These are phyloP conservation scores for Corythoichthys haematopterus DNA, from an alignment of 2,113 vertebrate genomes.

Conservation along the genomic window DNA sequence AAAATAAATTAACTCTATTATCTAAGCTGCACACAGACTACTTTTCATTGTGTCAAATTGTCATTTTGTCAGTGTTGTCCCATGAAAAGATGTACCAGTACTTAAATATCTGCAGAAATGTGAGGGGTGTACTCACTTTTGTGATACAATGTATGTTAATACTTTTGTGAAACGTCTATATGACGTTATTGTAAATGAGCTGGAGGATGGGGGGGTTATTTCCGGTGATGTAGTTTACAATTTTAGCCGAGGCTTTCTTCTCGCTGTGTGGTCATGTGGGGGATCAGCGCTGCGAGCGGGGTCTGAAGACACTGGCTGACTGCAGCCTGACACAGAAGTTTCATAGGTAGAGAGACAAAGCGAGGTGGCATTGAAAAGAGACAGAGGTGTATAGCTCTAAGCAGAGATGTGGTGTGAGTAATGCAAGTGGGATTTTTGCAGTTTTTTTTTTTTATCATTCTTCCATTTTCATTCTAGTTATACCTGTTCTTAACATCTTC, in stretches of 20 bases:
- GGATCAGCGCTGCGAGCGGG: slow-evolving; percentile 41
- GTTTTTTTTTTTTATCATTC: slow-evolving; percentile 33
- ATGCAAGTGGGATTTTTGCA: slow-evolving; percentile 35
- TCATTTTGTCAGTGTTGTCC: no score
- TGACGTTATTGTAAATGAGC: slow-evolving; percentile 44
- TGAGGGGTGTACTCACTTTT: no score
- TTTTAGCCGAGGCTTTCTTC: slow-evolving; percentile 68
- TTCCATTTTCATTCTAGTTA: slow-evolving; percentile 21
- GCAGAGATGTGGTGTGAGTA: slow-evolving; percentile 27
- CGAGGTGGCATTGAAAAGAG: slow-evolving; percentile 3
- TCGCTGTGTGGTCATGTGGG: slow-evolving; percentile 66
- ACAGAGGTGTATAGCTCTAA: slow-evolving; percentile 11
- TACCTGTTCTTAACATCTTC: slow-evolving; percentile 17
- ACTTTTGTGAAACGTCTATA: not conserved
- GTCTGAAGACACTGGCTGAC: slow-evolving; percentile 52
- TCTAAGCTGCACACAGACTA: no score
- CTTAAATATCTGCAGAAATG: no score
- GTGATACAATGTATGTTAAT: no score
- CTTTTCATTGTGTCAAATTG: no score
- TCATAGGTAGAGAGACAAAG: slow-evolving; percentile 35
- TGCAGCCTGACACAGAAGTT: slow-evolving; percentile 51
- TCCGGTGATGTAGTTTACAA: slow-evolving; percentile 62
- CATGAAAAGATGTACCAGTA: no score
- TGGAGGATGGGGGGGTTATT: slow-evolving; percentile 30
- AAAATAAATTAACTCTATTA: no score